Conservation (phyloP, 2,888 invertebrate genomes). For the Synergus itoensis region DNA sequence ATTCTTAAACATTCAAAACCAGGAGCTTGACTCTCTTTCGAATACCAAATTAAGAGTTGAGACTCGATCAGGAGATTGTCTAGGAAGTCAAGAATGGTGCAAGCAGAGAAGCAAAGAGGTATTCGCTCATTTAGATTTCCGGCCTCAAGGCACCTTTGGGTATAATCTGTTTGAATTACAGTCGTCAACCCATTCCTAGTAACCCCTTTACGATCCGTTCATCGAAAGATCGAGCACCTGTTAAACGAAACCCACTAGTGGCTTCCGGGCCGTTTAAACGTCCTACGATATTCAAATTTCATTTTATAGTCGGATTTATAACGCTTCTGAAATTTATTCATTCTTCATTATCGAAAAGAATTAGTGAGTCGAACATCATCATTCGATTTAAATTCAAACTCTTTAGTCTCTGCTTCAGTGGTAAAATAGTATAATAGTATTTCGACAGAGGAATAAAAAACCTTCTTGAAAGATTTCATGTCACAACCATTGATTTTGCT, state of each 20-base stretch:
- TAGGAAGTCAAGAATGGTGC: slow-evolving; percentile 9
- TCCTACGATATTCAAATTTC: not conserved
- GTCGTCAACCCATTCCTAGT: slow-evolving; percentile 46
- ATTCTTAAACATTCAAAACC: not conserved
- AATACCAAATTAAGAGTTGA: slow-evolving; percentile 12
- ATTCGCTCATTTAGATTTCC: slow-evolving; percentile 68
- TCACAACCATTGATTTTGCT: too few relatives aligned
- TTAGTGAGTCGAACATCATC: not conserved
- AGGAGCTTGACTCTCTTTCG: not conserved
- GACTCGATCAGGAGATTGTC: slow-evolving; percentile 10
- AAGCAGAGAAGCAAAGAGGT: slow-evolving; percentile 41
- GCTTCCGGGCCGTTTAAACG: not conserved
- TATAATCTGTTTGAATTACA: slow-evolving; percentile 75
- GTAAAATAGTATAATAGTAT: too few relatives aligned
- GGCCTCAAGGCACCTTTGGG: slow-evolving; percentile 66
- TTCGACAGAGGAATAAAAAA: too few relatives aligned
- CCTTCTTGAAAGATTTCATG: too few relatives aligned
- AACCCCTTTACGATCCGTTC: slow-evolving; percentile 60
- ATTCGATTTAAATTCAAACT: not conserved
- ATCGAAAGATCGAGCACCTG: slow-evolving; percentile 69
- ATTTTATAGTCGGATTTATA: not conserved
- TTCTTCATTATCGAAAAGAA: not conserved
- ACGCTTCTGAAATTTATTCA: not conserved
- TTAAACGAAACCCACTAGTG: slow-evolving; percentile 54
- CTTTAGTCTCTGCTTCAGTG: too few relatives aligned